Conservation (phyloP, 2,113 vertebrate genomes). For the Solenodon paradoxus region DNA sequence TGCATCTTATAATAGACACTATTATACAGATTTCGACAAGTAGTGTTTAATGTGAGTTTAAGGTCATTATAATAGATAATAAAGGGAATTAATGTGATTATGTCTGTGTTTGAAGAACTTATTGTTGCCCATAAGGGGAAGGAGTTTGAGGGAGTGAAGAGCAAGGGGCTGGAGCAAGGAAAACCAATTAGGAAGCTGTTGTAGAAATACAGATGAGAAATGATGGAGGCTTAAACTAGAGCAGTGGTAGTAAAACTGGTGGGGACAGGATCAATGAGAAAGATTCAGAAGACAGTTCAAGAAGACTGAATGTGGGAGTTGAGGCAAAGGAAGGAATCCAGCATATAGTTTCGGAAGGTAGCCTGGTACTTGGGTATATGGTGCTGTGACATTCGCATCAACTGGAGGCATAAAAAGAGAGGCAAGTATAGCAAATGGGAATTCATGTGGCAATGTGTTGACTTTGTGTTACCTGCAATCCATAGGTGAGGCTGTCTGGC, state of each 20-base stretch:
- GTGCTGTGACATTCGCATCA: neutral
- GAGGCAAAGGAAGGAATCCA: neutral
- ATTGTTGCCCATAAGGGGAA: neutral
- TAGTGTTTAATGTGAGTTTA: neutral
- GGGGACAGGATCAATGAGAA: neutral
- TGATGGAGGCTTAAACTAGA: neutral
- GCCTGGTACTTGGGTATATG: neutral
- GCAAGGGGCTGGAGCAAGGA: neutral
- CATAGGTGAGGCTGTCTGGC: neutral
- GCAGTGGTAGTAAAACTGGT: neutral
- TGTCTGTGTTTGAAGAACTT: neutral
- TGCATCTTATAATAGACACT: neutral
- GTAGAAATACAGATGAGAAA: neutral
- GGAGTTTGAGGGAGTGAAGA: neutral
- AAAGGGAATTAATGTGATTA: neutral
- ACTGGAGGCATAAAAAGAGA: neutral
- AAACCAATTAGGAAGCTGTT: neutral
- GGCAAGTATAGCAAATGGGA: neutral
- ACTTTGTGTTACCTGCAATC: neutral
- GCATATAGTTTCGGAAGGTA: neutral
- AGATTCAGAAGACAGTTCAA: neutral
- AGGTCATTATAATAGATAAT: neutral
- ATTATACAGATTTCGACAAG: too few relatives aligned
- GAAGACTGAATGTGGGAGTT: neutral
- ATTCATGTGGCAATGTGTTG: neutral